These are phyloP conservation scores for Betta splendens DNA, from an alignment of 2,797 vertebrate genomes.

Conservation along the genomic window DNA sequence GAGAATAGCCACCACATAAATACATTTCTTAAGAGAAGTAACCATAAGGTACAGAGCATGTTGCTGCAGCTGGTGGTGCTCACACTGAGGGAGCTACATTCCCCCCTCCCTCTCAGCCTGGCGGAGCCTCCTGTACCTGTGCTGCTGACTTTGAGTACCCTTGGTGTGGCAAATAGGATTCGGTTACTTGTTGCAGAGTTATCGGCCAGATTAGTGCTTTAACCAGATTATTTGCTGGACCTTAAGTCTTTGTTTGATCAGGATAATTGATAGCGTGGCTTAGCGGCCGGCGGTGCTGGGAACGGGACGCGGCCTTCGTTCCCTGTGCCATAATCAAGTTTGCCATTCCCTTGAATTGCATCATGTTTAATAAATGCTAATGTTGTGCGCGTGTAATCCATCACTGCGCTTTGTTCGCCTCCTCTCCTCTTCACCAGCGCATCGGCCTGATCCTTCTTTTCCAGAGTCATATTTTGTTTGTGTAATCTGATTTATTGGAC, in stretches of 20 bases:
- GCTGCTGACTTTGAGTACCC: constrained; percentile 43
- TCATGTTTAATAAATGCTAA: constrained; percentile 37
- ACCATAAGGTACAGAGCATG: too few species aligned
- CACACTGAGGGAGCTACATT: too few species aligned
- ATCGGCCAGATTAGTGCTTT: constrained; percentile 43
- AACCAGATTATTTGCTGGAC: constrained; percentile 68
- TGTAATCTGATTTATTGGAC: constrained; percentile 11
- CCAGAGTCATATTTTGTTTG: neutral
- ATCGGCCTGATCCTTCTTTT: neutral
- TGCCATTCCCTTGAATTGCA: constrained; percentile 19
- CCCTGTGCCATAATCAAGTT: constrained; percentile 41
- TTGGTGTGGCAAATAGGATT: constrained; percentile 31
- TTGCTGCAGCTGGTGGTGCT: too few species aligned
- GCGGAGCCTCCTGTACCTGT: too few species aligned
- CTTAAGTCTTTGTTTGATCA: constrained; percentile 74
- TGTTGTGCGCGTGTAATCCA: constrained; percentile 24
- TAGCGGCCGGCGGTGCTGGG: constrained; percentile 33
- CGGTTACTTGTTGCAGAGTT: constrained; percentile 40
- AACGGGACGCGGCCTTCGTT: constrained; percentile 17
- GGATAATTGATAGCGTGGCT: constrained; percentile 76
- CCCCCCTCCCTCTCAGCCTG: too few species aligned
- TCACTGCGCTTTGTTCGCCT: constrained; percentile 8
- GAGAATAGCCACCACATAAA: too few species aligned
- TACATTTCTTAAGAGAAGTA: too few species aligned
- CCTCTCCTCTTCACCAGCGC: constrained; percentile 5